A percentile compares a stretch with the other conserved stretches of the same genome.
phyloP scores from a whole-genome alignment of 1,140 invertebrate genomes.

The Bicyclus anynana region DNA sequence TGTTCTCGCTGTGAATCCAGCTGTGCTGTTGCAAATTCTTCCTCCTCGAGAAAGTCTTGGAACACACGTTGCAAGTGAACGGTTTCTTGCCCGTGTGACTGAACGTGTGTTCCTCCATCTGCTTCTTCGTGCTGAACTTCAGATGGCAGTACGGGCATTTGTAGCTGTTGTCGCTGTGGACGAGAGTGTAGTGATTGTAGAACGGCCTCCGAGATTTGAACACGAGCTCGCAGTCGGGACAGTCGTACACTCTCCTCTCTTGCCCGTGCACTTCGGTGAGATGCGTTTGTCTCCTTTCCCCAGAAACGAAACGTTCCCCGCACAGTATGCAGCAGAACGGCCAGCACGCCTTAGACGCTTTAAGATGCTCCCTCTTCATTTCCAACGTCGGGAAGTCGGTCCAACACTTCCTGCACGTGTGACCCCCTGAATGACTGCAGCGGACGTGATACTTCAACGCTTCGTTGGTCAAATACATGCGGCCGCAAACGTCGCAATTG shows the following conservation, averaged over 20 bases:
- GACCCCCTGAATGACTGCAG: constrained; percentile 47
- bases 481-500: constrained; percentile 57
- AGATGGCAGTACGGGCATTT: constrained; percentile 50
- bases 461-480: constrained; percentile 47
- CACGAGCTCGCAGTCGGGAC: constrained; percentile 47
- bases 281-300: constrained; percentile 54
- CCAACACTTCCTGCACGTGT: constrained; percentile 59
- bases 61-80: constrained; percentile 58
- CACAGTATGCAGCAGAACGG: constrained; percentile 48
- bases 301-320: constrained; percentile 51
- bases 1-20: constrained; percentile 65
- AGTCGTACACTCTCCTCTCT: constrained; percentile 40
- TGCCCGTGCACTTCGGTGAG: constrained; percentile 38
- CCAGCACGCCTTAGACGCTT: constrained; percentile 45
- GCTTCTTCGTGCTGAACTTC: constrained; percentile 44
- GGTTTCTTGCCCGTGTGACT: constrained; percentile 56
- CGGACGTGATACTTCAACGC: constrained; percentile 58
- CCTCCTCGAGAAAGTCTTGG: constrained; percentile 70
- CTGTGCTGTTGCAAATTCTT: constrained; percentile 76
- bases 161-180: constrained; percentile 50
- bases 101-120: constrained; percentile 46
- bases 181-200: constrained; percentile 51
- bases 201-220: constrained; percentile 43
- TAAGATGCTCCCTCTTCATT: constrained; percentile 44
- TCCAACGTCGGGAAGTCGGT: constrained; percentile 42